Percentiles rank a stretch among this genome's conserved stretches.
These are phyloP conservation scores for Ancistrus triradiatus DNA, from an alignment of 2,113 vertebrate genomes.

Conservation along the genomic window DNA sequence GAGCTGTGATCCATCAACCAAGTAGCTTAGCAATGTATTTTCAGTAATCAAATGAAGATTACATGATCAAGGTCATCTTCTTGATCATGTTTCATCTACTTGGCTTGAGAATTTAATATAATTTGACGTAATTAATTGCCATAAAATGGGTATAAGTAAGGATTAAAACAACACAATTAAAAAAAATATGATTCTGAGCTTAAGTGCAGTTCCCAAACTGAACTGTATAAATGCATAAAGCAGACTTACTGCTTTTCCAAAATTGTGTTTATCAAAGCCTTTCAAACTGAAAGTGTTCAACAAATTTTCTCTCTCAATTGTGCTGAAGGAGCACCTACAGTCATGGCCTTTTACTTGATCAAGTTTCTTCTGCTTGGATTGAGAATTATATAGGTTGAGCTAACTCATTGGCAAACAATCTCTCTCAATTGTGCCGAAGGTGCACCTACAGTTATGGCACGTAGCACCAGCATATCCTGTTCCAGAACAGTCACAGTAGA, in stretches of 20 bases:
- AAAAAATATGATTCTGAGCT: not conserved
- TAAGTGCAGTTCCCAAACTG: too few relatives aligned
- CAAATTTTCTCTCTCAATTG: too few relatives aligned
- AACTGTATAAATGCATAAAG: too few relatives aligned
- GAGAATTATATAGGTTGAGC: too few relatives aligned
- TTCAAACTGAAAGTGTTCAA: too few relatives aligned
- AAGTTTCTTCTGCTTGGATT: too few relatives aligned
- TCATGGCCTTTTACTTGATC: too few relatives aligned
- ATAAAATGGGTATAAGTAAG: not conserved
- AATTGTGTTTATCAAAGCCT: too few relatives aligned
- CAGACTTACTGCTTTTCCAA: too few relatives aligned
- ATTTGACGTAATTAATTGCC: not conserved
- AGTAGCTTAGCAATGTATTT: not conserved
- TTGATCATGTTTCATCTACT: constrained; percentile 4
- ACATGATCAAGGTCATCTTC: constrained; percentile 5
- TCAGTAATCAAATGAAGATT: not conserved
- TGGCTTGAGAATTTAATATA: not conserved
- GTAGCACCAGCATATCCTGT: constrained; percentile 80
- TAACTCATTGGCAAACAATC: too few relatives aligned
- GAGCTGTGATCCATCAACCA: too few relatives aligned
- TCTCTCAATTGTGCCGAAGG: constrained; percentile 3
- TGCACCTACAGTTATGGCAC: constrained; percentile 86
- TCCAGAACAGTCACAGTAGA: constrained; percentile 84
- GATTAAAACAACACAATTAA: not conserved
- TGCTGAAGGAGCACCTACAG: constrained; percentile 74